These are phyloP conservation scores for Choristoneura fumiferana DNA, from an alignment of 1,140 invertebrate genomes.

Conservation along the genomic window DNA sequence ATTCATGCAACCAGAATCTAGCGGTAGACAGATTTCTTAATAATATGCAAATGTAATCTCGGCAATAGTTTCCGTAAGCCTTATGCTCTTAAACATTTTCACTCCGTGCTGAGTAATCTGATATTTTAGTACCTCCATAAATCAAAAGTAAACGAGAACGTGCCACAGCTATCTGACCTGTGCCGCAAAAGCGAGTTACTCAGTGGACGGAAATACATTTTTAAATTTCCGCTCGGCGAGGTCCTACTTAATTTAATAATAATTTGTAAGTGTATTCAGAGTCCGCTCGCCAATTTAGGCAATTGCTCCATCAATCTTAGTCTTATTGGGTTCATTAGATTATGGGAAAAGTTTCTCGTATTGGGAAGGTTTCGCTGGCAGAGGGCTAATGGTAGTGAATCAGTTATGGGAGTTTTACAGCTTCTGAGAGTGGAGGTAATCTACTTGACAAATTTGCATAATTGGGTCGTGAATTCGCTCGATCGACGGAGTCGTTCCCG, in stretches of 20 bases:
- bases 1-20: too few species aligned
- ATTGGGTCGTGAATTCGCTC: constrained; percentile 12
- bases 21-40: too few species aligned
- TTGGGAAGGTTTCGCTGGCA: background rate
- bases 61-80: too few species aligned
- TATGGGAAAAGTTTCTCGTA: background rate
- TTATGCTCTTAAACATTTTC: background rate
- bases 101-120: background rate
- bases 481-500: background rate
- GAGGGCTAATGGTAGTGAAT: background rate
- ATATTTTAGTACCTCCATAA: constrained; percentile 5
- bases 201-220: background rate
- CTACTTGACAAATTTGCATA: constrained; percentile 13
- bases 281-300: background rate
- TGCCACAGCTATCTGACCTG: background rate
- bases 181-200: constrained; percentile 12
- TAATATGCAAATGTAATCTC: too few species aligned
- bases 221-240: constrained; percentile 7
- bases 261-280: background rate
- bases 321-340: constrained; percentile 4
- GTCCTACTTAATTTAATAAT: constrained; percentile 13
- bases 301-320: constrained; percentile 10
- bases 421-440: constrained; percentile 2
- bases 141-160: constrained; percentile 4
- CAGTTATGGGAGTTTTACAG: constrained; percentile 16